phyloP scores from a whole-genome alignment of 2,113 vertebrate species.

The Pygoscelis adeliae region DNA sequence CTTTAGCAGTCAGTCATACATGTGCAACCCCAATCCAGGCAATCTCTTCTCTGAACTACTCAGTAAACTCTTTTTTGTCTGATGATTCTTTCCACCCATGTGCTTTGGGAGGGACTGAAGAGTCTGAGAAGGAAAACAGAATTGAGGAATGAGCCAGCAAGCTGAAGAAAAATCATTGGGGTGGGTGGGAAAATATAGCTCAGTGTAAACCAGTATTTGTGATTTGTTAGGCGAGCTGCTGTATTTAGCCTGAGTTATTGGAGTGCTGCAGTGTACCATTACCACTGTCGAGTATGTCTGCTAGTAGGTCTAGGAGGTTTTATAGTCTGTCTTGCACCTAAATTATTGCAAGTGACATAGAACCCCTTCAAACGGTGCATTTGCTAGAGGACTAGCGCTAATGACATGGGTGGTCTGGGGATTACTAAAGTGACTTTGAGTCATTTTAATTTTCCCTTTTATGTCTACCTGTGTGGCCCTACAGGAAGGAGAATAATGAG shows the following conservation, averaged over 20 bases:
- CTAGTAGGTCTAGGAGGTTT: constrained; percentile 18
- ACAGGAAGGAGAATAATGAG: constrained; percentile 50
- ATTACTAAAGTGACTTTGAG: constrained; percentile 38
- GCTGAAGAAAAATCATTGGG: not conserved
- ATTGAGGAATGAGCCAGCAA: not conserved
- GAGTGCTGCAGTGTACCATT: not conserved
- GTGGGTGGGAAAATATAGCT: not conserved
- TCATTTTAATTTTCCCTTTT: constrained; percentile 62
- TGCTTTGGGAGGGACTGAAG: not conserved
- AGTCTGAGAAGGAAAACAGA: not conserved
- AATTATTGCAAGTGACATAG: constrained; percentile 43
- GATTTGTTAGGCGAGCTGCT: constrained; percentile 14
- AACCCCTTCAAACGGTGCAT: constrained; percentile 20
- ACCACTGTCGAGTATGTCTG: not conserved
- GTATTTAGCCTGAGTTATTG: constrained; percentile 12
- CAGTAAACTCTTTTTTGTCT: not conserved
- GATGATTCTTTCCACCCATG: not conserved
- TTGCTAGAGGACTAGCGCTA: not conserved
- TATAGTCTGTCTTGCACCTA: constrained; percentile 27
- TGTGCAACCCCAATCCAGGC: not conserved
- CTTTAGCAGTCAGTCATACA: not conserved
- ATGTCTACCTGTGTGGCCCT: constrained; percentile 63
- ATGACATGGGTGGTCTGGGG: constrained; percentile 54
- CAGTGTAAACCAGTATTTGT: not conserved
- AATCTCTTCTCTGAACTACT: not conserved